A percentile compares a stretch with the other conserved stretches of the same genome.
phyloP scores from a whole-genome alignment of 1,140 invertebrate species.

The Brachionus paranguensis region DNA sequence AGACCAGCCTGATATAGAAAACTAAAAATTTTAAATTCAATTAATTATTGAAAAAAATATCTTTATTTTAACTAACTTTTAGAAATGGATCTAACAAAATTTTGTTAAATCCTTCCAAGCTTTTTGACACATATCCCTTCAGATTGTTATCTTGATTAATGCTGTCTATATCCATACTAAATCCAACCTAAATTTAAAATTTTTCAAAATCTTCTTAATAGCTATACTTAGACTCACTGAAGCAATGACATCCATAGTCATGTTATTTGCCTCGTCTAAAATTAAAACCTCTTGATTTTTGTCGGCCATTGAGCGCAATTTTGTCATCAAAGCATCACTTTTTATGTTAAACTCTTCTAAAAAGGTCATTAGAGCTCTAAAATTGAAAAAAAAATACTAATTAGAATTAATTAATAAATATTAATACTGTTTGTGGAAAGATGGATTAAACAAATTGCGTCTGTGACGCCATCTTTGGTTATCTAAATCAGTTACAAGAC shows the following conservation, averaged over 20 bases:
- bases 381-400: background rate
- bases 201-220: background rate
- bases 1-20: background rate
- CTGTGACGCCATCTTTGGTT: background rate
- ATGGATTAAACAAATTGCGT: background rate
- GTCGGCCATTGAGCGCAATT: background rate
- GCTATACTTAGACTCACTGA: background rate
- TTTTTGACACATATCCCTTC: background rate
- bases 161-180: slow-evolving; percentile 2
- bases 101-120: background rate
- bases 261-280: slow-evolving; percentile 23
- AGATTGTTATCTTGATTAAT: background rate
- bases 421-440: slow-evolving; percentile 1
- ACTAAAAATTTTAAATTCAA: background rate
- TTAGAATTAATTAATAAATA: background rate
- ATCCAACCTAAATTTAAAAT: background rate
- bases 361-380: background rate
- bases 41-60: background rate
- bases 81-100: background rate
- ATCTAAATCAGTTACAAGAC: slow-evolving; percentile 18
- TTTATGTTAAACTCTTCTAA: slow-evolving; percentile 9
- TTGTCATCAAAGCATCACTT: background rate
- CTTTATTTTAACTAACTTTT: background rate
- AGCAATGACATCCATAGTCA: slow-evolving; percentile 26
- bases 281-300: background rate